Evolutionary conservation across 2,797 vertebrate genomes (phyloP), one percentile per base, ranked within the genome.

Genomic region (Hippoglossus hippoglossus): DNA sequence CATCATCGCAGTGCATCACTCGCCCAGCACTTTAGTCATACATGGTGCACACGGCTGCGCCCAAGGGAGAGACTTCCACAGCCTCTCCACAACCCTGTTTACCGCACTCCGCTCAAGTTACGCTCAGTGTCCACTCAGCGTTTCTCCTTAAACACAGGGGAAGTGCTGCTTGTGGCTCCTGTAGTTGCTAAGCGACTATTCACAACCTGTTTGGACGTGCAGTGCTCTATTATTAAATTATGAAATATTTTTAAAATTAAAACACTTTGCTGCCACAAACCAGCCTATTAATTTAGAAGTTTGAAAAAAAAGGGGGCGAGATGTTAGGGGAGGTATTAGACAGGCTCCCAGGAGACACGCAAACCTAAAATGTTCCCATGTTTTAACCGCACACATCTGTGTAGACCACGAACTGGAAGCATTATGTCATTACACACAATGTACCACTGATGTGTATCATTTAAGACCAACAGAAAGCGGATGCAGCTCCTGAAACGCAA

Each of bases 101-200:
- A 70, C 70, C 16, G 26, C 54, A 53, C 60, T 72, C 24, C 36
- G 26, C 65, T 63, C 13, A 83, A 79, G 82, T 87, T 71, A 7
- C 54, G 16, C 58, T 76, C 54, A 19, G 58, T 73, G 75, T 91
- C 78, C 81, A 76, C 70, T 84, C 80, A 68, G 77, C 71, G 25
- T 56, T 83, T 80, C 54, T 58, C 51, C 63, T 53, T 60, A 25
- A 71, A 63, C 55, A 41, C 59, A 62, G 36, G 39, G 36, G 49
- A 80, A 57, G 53, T 25, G 64, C 72, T 78, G 47, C 49, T 75
- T 70, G 68, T 82, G 77, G 76, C 72, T 77, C 54, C 55, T 61
- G 67, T 81, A 73, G 85, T 88, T 91, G 87, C 87, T 89, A 85
- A 85, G 86, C 58, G 74, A 88, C 83, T 60, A 69, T 77, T 79